Evolutionary conservation across 2,113 vertebrate genomes (phyloP), one percentile per base, ranked within the genome.

Genomic region (Rhabdomys dilectus): DNA sequence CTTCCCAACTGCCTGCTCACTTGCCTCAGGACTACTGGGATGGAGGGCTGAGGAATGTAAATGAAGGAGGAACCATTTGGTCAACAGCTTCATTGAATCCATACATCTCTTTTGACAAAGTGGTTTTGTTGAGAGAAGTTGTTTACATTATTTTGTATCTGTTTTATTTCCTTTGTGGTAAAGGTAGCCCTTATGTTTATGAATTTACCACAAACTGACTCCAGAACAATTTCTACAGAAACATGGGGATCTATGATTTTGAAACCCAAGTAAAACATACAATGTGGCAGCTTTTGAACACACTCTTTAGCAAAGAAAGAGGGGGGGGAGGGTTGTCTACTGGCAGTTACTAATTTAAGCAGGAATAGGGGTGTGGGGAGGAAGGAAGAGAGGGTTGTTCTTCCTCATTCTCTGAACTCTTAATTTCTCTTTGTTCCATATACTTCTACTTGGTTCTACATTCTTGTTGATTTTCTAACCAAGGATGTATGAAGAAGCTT

Each of bases 301-400:
- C 6, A 39, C 21, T 42, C 21, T 39, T 26, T 7, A 42, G 1
- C 39, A 66, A 66, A 34, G 15, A 64, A 39, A 64, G 58, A 13
- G 19, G 1, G 1, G 24, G 15, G 15, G 6, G n/a, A 1, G 9
- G 51, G 51, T 9, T 51, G 51, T 51, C 15, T n/a, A 60, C 0
- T 15, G n/a, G 22, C 36, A 60, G 3, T 12, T 39, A n/a, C n/a
- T 8, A 1, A 3, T 39, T 15, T 60, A 60, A 60, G 11, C 36
- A 39, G 58, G 56, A 82, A 26, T 39, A 12, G 51, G 4, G 9
- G 19, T 56, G 19, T 36, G 3, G 56, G 12, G 22, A 60, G n/a
- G 12, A n/a, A 60, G 0, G 34, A n/a, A 56, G 21, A 58, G n/a
- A 15, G 11, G 48, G 31, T 9, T 10, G 19, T 92, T 48, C 60